A percentile compares a stretch with the other conserved stretches of the same genome.
These are phyloP conservation scores for Drosophila austrosaltans DNA, from an alignment of 2,888 invertebrate genomes.

Conservation along the genomic window DNA sequence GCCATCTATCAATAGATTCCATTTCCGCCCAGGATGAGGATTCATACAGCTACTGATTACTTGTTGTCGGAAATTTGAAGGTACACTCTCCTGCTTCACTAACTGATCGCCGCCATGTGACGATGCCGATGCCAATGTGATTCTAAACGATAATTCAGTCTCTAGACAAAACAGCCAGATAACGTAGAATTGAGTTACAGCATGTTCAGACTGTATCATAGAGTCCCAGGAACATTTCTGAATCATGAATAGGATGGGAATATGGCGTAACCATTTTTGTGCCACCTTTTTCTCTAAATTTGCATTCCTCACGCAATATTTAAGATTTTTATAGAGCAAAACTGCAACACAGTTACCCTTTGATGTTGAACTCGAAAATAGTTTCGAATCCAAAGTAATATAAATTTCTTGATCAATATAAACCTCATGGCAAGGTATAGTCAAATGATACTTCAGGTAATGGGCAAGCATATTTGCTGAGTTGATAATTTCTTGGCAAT, in stretches of 20 bases:
- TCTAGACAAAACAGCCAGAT: too few relatives aligned
- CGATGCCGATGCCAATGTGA: too few relatives aligned
- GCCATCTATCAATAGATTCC: constrained; percentile 13
- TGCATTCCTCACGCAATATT: neutral
- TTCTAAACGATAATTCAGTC: too few relatives aligned
- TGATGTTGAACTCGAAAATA: too few relatives aligned
- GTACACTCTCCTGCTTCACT: neutral
- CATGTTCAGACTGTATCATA: too few relatives aligned
- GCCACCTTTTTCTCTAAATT: neutral
- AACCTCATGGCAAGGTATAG: neutral
- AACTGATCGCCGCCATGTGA: neutral
- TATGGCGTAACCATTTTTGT: neutral
- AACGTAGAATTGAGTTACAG: too few relatives aligned
- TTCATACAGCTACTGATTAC: constrained; percentile 16
- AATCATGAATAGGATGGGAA: neutral
- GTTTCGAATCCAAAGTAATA: neutral
- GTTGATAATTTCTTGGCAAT: neutral
- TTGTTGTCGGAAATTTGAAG: neutral
- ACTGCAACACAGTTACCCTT: constrained; percentile 12
- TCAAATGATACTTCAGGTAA: constrained; percentile 11
- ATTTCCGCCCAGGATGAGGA: neutral
- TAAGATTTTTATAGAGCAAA: constrained; percentile 9
- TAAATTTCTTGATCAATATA: neutral
- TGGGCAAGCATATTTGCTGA: constrained; percentile 9
- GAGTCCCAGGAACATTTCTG: too few relatives aligned